Evolutionary conservation across 2,888 invertebrate genomes (phyloP), one percentile per base, ranked within the genome.

Genomic region (Zonitis immaculata): DNA sequence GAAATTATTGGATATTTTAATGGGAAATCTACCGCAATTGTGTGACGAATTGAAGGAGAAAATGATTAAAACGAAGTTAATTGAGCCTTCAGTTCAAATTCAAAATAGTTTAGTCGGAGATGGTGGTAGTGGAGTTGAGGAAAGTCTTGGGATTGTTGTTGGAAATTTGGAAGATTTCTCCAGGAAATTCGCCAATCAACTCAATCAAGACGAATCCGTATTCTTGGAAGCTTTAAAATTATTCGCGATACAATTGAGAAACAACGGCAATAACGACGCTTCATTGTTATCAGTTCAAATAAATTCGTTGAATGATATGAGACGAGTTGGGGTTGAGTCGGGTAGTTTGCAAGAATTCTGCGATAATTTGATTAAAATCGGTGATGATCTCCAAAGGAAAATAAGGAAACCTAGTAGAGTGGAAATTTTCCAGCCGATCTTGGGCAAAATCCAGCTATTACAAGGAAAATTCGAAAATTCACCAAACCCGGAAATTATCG

Each of bases 1-100:
- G 5, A 54, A 58, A 30, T 57, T 64, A 18, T 46, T 73, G 18
- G 62, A 59, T 27, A 60, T 61, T 6, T 56, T 73, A n/a, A 52
- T 65, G 5, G 58, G 61, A 8, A 56, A 60, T n/a, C 46, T 71
- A 39, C 68, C 70, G 16, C 58, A 57, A 30, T 47, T 73, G 28
- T 56, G 67, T 7, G 52, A 64, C 57, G 54, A 67, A 55, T 47
- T 65, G 14, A 67, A 64, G 46, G 46, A 25, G 5, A 56, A 63
- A 53, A 57, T 60, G 22, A 53, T 59, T 14, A 51, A 50, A 28
- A 42, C 44, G 2, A 44, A 43, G 7, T 32, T 57, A 28, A 11
- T 35, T 11, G 14, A 35, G 5, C 16, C 35, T 0, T 16, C 18
- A 11, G 9, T 35, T 35, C 4, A 1, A 2, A 35, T 35, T 9